Evolutionary conservation across 1,140 invertebrate genomes (phyloP), one percentile per base, ranked within the genome.

Genomic region (Ostrea denselamellosa): DNA sequence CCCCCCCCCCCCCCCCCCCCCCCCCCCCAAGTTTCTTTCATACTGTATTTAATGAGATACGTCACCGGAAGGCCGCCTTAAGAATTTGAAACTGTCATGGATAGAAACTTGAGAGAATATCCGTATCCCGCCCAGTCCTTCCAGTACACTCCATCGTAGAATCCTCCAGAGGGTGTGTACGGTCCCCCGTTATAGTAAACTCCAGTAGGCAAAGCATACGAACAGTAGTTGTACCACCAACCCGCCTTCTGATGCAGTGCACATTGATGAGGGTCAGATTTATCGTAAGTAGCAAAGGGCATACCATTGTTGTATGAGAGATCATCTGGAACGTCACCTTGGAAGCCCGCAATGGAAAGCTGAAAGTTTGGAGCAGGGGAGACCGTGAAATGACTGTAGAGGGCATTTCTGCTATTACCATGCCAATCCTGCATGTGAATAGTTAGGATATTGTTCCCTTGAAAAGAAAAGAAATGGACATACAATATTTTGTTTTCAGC

Each of bases 221-320:
- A 86, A 86, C 93, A 94, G 89, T 92, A 92, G 65, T 94, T 93
- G 89, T 91, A 94, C 93, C 93, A 94, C 93, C 93, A 94, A 0
- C 93, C 93, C 12, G 88, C 89, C 19, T 86, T 83, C 86, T 90
- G 89, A 53, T 90, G 9, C 25, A 0, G 8, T 28, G 92, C 93
- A 87, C 93, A 93, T 12, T 62, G 8, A 52, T 93, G 17, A 12
- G 62, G 22, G 62, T 93, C 92, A 14, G 90, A 87, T 12, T 83
- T 86, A 71, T 92, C 90, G 22, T 68, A 83, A 77, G 91, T 91
- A 34, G 90, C 87, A 85, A 93, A 93, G 0, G 28, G 22, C 85
- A 86, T 88, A 25, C 89, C 88, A 56, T 91, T 91, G 83, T 91
- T 90, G 82, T 89, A 89, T 28, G 81, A 84, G 9, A 93, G 68